A percentile compares a stretch with the other conserved stretches of the same genome.
Evolutionary conservation across 2,113 vertebrate genomes (phyloP).

Genomic region (Neodon shergylaensis): DNA sequence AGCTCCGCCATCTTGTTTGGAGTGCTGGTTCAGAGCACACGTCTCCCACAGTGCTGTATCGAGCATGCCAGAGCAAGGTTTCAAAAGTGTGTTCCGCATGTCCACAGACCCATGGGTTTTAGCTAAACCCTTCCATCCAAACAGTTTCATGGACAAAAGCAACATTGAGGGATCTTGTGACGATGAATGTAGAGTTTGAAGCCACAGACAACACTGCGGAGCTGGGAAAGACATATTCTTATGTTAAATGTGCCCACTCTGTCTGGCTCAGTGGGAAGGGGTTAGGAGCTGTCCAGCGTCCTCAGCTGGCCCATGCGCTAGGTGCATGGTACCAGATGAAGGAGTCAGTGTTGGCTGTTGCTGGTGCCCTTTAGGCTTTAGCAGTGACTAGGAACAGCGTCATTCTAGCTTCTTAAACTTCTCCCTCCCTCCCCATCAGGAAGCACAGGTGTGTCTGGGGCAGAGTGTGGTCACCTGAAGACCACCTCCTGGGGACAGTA

Average conservation of each 20-base stretch:
- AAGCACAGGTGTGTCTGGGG: accelerated
- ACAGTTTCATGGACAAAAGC: not conserved
- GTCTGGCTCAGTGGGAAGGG: not conserved
- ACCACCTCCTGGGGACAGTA: too few relatives aligned
- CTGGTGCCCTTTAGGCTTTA: too few relatives aligned
- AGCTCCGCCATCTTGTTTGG: not conserved
- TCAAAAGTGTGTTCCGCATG: too few relatives aligned
- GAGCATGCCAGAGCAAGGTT: too few relatives aligned
- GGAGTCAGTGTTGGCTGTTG: accelerated
- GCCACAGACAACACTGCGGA: accelerated
- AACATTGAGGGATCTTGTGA: not conserved
- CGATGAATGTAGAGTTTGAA: accelerated
- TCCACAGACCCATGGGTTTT: not conserved
- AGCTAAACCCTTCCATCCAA: too few relatives aligned
- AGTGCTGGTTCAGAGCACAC: not conserved
- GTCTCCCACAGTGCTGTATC: not conserved
- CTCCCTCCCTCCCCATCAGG: not conserved
- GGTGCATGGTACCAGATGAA: too few relatives aligned
- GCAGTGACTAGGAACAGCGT: not conserved
- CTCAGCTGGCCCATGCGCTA: accelerated
- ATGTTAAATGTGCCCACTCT: accelerated
- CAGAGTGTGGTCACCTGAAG: not conserved
- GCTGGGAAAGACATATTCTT: not conserved
- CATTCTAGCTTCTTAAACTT: not conserved
- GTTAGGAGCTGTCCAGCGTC: accelerated